Conservation (phyloP, 2,113 vertebrate species). For the Myrmophylax atrothorax region DNA sequence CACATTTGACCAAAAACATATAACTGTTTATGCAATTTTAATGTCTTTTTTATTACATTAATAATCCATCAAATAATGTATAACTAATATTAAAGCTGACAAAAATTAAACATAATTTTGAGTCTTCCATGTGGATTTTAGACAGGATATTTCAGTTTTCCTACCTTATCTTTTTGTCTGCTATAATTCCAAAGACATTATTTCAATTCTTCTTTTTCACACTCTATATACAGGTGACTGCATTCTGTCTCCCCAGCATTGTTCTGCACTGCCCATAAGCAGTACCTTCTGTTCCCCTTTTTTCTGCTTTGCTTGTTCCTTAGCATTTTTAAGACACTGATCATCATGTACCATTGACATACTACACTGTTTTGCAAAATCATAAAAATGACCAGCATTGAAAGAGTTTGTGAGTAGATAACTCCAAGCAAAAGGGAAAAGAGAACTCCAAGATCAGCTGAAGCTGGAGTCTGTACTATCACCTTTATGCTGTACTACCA, state of each 20-base stretch:
- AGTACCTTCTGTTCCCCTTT: background rate
- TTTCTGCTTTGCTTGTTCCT: background rate
- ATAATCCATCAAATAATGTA: background rate
- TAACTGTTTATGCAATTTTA: background rate
- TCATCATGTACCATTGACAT: background rate
- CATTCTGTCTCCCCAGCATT: background rate
- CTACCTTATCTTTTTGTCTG: background rate
- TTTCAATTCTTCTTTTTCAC: background rate
- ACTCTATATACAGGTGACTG: background rate
- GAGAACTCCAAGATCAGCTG: background rate
- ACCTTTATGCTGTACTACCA: constrained; percentile 8
- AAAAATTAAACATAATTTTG: background rate
- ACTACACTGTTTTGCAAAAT: background rate
- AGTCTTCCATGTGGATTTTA: background rate
- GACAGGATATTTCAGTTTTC: background rate
- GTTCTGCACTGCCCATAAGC: background rate
- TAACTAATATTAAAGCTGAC: background rate
- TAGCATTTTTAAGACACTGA: background rate
- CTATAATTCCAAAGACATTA: background rate
- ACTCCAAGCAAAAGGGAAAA: background rate
- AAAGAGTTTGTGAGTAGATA: background rate
- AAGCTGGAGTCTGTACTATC: background rate
- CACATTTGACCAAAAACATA: background rate
- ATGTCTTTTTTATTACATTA: background rate
- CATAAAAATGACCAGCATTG: background rate